Percentiles rank a stretch among this genome's conserved stretches.
Evolutionary conservation across 2,113 vertebrate species (phyloP).

Genomic region (Acanthochromis polyacanthus): DNA sequence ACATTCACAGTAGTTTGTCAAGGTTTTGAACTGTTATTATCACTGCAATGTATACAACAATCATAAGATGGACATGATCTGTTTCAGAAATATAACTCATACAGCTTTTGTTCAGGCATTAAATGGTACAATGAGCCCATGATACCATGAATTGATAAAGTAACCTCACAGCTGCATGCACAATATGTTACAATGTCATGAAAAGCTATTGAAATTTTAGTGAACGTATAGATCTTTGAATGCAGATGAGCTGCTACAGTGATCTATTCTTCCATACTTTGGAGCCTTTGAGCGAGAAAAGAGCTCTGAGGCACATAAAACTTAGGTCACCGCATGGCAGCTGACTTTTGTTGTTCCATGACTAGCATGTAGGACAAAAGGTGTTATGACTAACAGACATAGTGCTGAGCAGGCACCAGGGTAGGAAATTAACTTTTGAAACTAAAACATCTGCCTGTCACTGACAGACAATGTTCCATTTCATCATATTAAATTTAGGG

Average conservation of each 20-base stretch:
- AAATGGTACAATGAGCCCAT: background rate
- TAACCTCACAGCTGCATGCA: background rate
- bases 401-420: background rate
- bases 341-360: background rate
- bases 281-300: conserved; percentile 2
- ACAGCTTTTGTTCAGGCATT: background rate
- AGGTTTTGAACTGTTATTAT: too few species aligned
- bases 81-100: background rate
- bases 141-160: background rate
- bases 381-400: background rate
- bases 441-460: too few species aligned
- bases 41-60: too few species aligned
- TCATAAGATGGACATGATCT: background rate
- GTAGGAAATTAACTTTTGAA: too few species aligned
- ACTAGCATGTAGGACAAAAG: background rate
- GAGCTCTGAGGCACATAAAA: background rate
- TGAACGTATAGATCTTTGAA: background rate
- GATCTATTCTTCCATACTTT: background rate
- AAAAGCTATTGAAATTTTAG: background rate
- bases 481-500: too few species aligned
- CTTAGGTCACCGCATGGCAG: too few species aligned
- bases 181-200: background rate
- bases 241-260: conserved; percentile 11
- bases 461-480: too few species aligned
- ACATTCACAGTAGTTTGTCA: too few species aligned